A percentile compares a stretch with the other conserved stretches of the same genome.
These are phyloP conservation scores for Chaetodon trifasciatus DNA, from an alignment of 2,797 vertebrate species.

Conservation along the genomic window DNA sequence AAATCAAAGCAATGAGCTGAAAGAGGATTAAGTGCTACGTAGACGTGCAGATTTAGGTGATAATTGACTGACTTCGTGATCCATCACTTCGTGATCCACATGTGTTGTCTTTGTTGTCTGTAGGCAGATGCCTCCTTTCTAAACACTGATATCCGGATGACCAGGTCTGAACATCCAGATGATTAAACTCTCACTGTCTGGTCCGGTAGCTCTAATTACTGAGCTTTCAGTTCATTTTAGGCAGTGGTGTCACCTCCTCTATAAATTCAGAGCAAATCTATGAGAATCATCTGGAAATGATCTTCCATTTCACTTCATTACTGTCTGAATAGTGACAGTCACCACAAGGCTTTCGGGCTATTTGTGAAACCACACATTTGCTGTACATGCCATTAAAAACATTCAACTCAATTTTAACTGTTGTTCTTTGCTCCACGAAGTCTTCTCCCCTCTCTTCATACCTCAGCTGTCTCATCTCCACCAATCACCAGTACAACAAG, in stretches of 20 bases:
- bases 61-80: background rate
- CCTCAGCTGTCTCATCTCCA: background rate
- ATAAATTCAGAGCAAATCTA: background rate
- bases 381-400: background rate
- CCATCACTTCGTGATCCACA: no score
- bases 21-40: background rate
- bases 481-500: background rate
- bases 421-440: background rate
- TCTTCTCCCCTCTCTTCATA: background rate
- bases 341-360: background rate
- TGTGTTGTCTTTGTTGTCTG: background rate
- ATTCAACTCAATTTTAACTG: slow-evolving; percentile 1
- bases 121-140: background rate
- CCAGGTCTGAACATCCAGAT: background rate
- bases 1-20: background rate
- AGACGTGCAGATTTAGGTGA: background rate
- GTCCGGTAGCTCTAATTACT: background rate
- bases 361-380: background rate
- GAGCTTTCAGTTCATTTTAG: background rate
- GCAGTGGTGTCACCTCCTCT: background rate
- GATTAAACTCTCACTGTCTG: slow-evolving; percentile 3
- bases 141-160: background rate
- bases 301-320: background rate
- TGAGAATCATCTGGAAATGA: background rate
- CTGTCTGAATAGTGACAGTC: background rate